These are phyloP conservation scores for Syngnathus acus DNA, from an alignment of 2,797 vertebrate species.

Conservation along the genomic window DNA sequence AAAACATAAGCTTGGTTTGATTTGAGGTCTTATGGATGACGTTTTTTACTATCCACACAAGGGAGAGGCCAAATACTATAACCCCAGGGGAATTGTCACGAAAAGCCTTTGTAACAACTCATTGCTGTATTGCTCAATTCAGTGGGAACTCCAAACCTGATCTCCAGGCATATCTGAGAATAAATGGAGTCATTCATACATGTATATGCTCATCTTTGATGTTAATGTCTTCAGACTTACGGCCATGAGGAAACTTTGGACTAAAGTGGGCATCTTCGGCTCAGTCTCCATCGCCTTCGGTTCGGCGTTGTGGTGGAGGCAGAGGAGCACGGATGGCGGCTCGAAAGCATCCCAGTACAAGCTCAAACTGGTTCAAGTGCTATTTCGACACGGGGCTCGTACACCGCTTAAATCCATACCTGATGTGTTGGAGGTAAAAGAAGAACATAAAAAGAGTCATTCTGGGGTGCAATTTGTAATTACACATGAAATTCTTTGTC, in stretches of 20 bases:
- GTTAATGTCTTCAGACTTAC: slow-evolving; percentile 23
- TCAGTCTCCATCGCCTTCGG: slow-evolving; percentile 56
- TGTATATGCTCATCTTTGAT: neutral
- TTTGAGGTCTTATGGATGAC: neutral
- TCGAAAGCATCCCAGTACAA: slow-evolving; percentile 56
- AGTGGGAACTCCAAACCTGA: no score
- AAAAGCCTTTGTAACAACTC: neutral
- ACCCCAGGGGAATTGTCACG: neutral
- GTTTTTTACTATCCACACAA: no score
- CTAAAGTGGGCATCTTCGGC: slow-evolving; percentile 62
- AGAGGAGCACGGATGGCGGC: slow-evolving; percentile 38
- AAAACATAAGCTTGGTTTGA: neutral
- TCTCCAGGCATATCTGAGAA: no score
- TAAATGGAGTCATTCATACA: neutral
- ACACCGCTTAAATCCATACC: slow-evolving; percentile 84
- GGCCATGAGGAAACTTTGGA: slow-evolving; percentile 64
- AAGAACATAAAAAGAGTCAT: no score
- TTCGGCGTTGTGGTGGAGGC: slow-evolving; percentile 68
- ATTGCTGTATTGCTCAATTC: no score
- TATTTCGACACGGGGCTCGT: slow-evolving; percentile 88
- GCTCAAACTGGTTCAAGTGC: slow-evolving; percentile 81
- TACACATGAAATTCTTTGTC: no score
- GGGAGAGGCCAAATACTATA: neutral
- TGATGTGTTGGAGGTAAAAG: slow-evolving; percentile 72
- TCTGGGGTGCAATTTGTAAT: neutral